These are phyloP conservation scores for Pterobdella sp. DNA, from an alignment of 2,888 invertebrate species.

Conservation along the genomic window DNA sequence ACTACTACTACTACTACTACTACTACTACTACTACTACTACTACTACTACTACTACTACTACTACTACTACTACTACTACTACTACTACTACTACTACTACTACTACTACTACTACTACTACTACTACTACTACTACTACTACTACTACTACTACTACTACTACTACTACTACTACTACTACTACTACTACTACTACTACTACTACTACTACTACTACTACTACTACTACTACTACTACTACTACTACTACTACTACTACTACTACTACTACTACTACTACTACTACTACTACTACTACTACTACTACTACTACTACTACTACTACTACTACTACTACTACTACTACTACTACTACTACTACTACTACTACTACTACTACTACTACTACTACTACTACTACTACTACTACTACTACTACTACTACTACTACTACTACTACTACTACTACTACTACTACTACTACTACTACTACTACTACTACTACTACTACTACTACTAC, in stretches of 20 bases:
- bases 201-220: conserved; percentile 21
- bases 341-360: conserved; percentile 25
- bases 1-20: conserved; percentile 24
- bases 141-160: conserved; percentile 26
- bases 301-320: conserved; percentile 15
- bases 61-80: conserved; percentile 27
- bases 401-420: conserved; percentile 17
- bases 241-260: conserved; percentile 14
- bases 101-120: conserved; percentile 27
- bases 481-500: conserved; percentile 24
- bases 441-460: conserved; percentile 24
- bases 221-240: conserved; percentile 17
- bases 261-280: conserved; percentile 19
- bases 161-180: conserved; percentile 22
- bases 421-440: conserved; percentile 24
- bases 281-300: conserved; percentile 13
- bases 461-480: conserved; percentile 21
- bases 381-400: conserved; percentile 23
- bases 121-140: conserved; percentile 27
- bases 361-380: conserved; percentile 24
- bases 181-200: conserved; percentile 19
- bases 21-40: conserved; percentile 27
- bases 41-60: conserved; percentile 27
- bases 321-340: conserved; percentile 22
- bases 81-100: conserved; percentile 27